Evolutionary conservation across 2,888 invertebrate species (phyloP).

Genomic region (Rhogogaster chlorosoma): DNA sequence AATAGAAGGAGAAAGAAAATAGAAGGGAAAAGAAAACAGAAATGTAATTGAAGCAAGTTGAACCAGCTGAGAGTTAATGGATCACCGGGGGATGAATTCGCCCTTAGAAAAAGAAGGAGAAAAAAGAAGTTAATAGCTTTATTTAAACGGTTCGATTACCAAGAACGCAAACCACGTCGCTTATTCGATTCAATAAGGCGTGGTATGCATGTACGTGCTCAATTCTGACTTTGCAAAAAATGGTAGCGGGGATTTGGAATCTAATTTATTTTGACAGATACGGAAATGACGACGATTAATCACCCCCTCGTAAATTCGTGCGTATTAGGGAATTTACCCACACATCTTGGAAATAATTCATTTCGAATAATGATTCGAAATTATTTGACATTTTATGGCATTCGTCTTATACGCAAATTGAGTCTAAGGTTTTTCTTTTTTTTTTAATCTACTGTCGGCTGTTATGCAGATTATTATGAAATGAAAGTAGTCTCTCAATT

Average conservation of each 20-base stretch:
- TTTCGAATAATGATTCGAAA: neutral
- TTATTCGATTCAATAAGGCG: neutral
- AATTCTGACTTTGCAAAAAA: neutral
- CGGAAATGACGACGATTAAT: neutral
- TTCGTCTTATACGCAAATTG: too few species aligned
- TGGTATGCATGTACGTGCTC: neutral
- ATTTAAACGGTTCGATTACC: neutral
- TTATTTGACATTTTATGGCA: too few species aligned
- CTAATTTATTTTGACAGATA: neutral
- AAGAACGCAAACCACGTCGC: neutral
- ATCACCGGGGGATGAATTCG: neutral
- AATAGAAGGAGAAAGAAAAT: neutral
- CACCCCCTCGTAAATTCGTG: neutral
- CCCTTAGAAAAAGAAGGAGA: neutral
- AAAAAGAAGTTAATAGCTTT: neutral
- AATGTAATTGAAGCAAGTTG: neutral
- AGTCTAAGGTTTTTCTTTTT: too few species aligned
- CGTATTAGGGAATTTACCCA: neutral
- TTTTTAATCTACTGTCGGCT: too few species aligned
- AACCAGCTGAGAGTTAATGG: neutral
- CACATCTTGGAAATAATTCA: neutral
- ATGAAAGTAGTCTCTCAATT: too few species aligned
- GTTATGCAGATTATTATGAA: too few species aligned
- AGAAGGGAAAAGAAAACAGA: neutral
- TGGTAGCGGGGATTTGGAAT: neutral